Percentiles rank a stretch among this genome's conserved stretches.
phyloP scores from a whole-genome alignment of 2,888 invertebrate genomes.

The Subacronicta megacephala region DNA sequence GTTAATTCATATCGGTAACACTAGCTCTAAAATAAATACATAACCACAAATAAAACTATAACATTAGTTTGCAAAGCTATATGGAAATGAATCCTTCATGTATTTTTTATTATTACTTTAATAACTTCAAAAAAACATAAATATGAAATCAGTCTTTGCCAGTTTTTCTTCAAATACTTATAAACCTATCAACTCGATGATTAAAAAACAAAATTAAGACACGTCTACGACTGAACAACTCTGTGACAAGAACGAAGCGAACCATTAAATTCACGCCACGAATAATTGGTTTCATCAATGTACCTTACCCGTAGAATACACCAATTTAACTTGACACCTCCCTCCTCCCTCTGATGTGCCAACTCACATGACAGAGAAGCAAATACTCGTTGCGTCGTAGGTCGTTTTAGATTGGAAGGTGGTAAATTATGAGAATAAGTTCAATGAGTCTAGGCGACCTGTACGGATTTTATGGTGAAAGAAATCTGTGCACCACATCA shows the following conservation, averaged over 20 bases:
- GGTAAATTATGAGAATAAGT: slow-evolving; percentile 72
- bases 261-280: slow-evolving; percentile 79
- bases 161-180: not conserved
- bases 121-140: no score
- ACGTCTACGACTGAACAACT: slow-evolving; percentile 46
- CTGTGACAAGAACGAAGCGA: slow-evolving; percentile 58
- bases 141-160: not conserved
- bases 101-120: no score
- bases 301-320: slow-evolving; percentile 58
- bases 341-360: slow-evolving; percentile 29
- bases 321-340: slow-evolving; percentile 56
- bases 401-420: slow-evolving; percentile 55
- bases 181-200: not conserved
- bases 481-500: slow-evolving; percentile 59
- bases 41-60: no score
- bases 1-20: not conserved
- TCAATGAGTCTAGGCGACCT: slow-evolving; percentile 62
- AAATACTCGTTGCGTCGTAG: slow-evolving; percentile 36
- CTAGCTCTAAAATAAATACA: no score
- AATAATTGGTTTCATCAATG: slow-evolving; percentile 82
- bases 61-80: no score
- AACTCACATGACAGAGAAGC: slow-evolving; percentile 31
- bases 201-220: slow-evolving; percentile 30
- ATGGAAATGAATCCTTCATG: no score
- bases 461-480: slow-evolving; percentile 67